phyloP scores from a whole-genome alignment of 2,888 invertebrate genomes.

The Mamestra brassicae region DNA sequence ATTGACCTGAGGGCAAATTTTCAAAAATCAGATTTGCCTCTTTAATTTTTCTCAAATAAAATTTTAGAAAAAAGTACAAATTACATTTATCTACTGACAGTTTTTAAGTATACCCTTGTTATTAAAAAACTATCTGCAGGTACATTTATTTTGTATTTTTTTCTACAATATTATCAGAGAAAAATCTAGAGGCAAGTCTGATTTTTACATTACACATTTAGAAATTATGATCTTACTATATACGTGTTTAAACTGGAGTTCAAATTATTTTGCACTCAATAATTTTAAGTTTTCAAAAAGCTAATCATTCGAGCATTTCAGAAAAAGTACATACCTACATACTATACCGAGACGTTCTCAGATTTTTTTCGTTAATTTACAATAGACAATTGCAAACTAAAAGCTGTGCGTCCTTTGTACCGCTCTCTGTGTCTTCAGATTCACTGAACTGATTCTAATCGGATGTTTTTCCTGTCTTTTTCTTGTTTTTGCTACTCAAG shows the following conservation, averaged over 20 bases:
- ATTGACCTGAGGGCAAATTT: not conserved
- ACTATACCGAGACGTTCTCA: not conserved
- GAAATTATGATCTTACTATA: too few species aligned
- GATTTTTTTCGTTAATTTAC: slow-evolving; percentile 57
- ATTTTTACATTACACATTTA: too few species aligned
- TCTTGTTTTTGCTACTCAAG: slow-evolving; percentile 59
- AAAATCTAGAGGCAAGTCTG: too few species aligned
- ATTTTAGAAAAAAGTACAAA: not conserved
- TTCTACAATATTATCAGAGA: too few species aligned
- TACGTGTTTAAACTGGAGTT: too few species aligned
- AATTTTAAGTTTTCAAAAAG: not conserved
- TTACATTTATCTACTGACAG: too few species aligned
- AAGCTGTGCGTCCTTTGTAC: slow-evolving; percentile 53
- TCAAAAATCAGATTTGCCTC: too few species aligned
- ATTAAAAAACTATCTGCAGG: too few species aligned
- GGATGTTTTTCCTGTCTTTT: slow-evolving; percentile 60
- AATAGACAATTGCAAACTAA: slow-evolving; percentile 52
- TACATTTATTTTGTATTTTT: too few species aligned
- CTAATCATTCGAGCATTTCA: not conserved
- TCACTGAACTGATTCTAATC: slow-evolving; percentile 64
- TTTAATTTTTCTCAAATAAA: not conserved
- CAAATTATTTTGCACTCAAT: not conserved
- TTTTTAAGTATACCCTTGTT: too few species aligned
- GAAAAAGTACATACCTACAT: not conserved
- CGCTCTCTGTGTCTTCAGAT: slow-evolving; percentile 53